Base-by-base conservation (phyloP, 2,113 vertebrate species). In the Bubo blakistoni region DNA sequence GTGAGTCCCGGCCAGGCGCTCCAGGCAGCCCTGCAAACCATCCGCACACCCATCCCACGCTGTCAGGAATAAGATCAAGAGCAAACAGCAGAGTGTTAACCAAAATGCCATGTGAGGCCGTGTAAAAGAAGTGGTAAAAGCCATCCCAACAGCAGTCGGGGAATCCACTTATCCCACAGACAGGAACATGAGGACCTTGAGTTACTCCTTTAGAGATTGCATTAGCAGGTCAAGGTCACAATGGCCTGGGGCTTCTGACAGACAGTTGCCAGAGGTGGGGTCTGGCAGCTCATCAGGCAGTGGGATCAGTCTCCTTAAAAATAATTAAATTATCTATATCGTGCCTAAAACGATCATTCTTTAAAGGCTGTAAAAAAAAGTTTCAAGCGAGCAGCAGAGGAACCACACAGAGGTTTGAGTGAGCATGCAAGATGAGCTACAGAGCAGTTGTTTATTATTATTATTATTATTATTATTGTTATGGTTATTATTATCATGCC, bases 51-150 rank as follows among this genome's bases (percentile, higher is more conserved):
- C 38, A 21, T 55, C 84, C 70, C 74, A 54, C 1, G 0, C 85
- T 80, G 59, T 66, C 71, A 81, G 79, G n/a, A 90, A 9, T 16
- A 13, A 80, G 62, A 87, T 38, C 71, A 88, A 91, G 92, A 93
- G 63, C 63, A 72, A 85, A 72, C 46, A 81, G 52, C 63, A 46
- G 34, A 81, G 67, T 0, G 0, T 80, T 86, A 47, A 77, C 40
- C 36, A n/a, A 81, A 91, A 80, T 54, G 42, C 66, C 62, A 7
- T 6, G 51, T 62, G 88, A 86, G 51, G 42, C 27, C 34, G 57
- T 38, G 77, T 65, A 81, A 96, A 96, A 81, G 73, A 95, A 80
- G 83, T 49, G 88, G 65, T 76, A 93, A 96, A 88, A 92, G 61
- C 52, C 2, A 1, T 52, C 67, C 65, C 13, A 58, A 20, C 11